phyloP scores from a whole-genome alignment of 30 jellyfish, hydroid and myxozoan genomes.

The Pelagia noctiluca region DNA sequence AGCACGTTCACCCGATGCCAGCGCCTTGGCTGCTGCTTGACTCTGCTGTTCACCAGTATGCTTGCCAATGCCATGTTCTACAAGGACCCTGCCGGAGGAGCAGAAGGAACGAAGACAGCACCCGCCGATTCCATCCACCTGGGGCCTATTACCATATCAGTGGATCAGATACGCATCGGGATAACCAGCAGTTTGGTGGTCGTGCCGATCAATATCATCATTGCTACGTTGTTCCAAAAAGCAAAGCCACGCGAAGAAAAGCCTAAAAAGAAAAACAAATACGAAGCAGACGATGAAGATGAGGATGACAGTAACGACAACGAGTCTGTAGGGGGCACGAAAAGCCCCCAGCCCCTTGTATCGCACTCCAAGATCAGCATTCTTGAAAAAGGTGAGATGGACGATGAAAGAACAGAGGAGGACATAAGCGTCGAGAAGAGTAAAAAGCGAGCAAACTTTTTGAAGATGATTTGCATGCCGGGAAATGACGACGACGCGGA shows the following conservation, averaged over 20 bases:
- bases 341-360: neutral
- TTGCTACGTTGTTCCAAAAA: constrained; percentile 85
- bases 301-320: constrained; percentile 45
- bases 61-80: constrained; percentile 96
- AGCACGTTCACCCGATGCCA: constrained; percentile 92
- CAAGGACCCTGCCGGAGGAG: constrained; percentile 68
- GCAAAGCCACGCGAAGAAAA: constrained; percentile 82
- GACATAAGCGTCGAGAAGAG: constrained; percentile 34
- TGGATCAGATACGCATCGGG: constrained; percentile 82
- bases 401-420: constrained; percentile 19
- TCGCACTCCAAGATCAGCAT: constrained; percentile 17
- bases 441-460: constrained; percentile 65
- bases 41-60: constrained; percentile 88
- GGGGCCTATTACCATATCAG: constrained; percentile 91
- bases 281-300: constrained; percentile 48
- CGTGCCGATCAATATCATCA: constrained; percentile 86
- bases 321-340: constrained; percentile 24
- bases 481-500: constrained; percentile 86
- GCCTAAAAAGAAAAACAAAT: constrained; percentile 27
- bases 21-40: constrained; percentile 91
- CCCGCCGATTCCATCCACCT: constrained; percentile 74
- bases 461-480: constrained; percentile 81
- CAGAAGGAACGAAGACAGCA: constrained; percentile 35
- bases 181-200: constrained; percentile 87
- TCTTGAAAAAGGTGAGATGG: constrained; percentile 22